phyloP scores from a whole-genome alignment of 2,113 vertebrate species.

The Silurus meridionalis region DNA sequence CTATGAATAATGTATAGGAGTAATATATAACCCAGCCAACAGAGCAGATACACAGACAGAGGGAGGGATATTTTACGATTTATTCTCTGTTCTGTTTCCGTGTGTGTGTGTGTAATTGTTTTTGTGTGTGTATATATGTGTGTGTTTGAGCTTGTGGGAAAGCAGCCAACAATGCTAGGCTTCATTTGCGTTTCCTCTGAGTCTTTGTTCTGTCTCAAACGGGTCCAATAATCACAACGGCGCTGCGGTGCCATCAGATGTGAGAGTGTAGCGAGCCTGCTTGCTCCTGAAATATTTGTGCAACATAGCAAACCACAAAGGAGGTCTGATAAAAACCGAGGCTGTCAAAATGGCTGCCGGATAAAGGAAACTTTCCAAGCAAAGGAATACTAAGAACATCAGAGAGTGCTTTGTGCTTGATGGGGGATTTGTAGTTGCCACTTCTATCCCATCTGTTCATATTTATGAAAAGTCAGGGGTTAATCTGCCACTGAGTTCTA shows the following conservation, averaged over 20 bases:
- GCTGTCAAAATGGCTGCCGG: background rate
- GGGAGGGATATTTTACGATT: background rate
- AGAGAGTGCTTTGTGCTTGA: background rate
- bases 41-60: background rate
- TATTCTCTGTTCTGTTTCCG: background rate
- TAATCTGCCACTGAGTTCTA: background rate
- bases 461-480: background rate
- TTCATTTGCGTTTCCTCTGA: slow-evolving; percentile 37
- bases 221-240: slow-evolving; percentile 6
- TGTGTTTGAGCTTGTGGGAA: background rate
- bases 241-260: background rate
- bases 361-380: background rate
- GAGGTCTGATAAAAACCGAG: background rate
- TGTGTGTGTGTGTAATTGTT: background rate
- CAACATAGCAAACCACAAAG: background rate
- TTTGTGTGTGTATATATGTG: background rate
- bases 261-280: background rate
- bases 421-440: background rate
- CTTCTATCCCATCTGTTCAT: background rate
- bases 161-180: slow-evolving; percentile 17
- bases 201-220: slow-evolving; percentile 32
- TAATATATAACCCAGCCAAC: slow-evolving; percentile 14
- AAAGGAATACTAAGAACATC: background rate
- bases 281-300: background rate
- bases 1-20: slow-evolving; percentile 19